Evolutionary conservation across 1,140 invertebrate genomes (phyloP).

Genomic region (Lepidurus arcticus): DNA sequence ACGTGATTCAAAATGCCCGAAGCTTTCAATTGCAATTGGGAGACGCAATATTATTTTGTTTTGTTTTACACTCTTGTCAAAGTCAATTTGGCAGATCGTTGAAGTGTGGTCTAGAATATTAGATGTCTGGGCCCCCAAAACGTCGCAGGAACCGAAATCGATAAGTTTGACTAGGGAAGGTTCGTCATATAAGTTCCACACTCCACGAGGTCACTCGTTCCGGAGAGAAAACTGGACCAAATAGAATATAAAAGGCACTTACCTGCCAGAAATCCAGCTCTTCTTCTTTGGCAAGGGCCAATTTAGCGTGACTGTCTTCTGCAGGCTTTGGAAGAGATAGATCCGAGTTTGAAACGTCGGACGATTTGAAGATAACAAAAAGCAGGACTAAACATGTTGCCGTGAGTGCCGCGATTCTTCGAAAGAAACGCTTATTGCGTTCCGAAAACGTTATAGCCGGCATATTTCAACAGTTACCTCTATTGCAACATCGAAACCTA

Average conservation of each 20-base stretch:
- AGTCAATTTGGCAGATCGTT: too few species aligned
- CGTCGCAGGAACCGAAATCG: too few species aligned
- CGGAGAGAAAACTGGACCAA: not conserved
- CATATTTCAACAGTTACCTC: conserved; percentile 1
- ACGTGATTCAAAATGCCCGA: too few species aligned
- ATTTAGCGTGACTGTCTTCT: conserved; percentile 8
- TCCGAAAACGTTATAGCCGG: conserved; percentile 30
- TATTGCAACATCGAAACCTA: not conserved
- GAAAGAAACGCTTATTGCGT: conserved; percentile 15
- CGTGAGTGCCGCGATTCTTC: not conserved
- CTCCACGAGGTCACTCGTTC: not conserved
- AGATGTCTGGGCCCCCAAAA: too few species aligned
- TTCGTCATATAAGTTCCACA: too few species aligned
- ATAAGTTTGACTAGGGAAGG: too few species aligned
- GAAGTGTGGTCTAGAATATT: too few species aligned
- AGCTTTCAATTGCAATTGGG: too few species aligned
- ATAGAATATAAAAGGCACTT: not conserved
- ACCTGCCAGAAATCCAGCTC: conserved; percentile 33
- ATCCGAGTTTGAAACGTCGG: conserved; percentile 3
- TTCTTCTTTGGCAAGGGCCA: conserved; percentile 9
- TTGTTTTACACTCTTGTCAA: too few species aligned
- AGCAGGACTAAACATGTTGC: conserved; percentile 21
- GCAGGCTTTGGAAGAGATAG: not conserved
- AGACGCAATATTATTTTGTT: too few species aligned
- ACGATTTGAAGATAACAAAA: conserved; percentile 23